Percentiles rank a stretch among this genome's conserved stretches.
These are phyloP conservation scores for Hydra vulgaris DNA, from an alignment of 30 jellyfish, hydroid and myxozoan genomes.

Conservation along the genomic window DNA sequence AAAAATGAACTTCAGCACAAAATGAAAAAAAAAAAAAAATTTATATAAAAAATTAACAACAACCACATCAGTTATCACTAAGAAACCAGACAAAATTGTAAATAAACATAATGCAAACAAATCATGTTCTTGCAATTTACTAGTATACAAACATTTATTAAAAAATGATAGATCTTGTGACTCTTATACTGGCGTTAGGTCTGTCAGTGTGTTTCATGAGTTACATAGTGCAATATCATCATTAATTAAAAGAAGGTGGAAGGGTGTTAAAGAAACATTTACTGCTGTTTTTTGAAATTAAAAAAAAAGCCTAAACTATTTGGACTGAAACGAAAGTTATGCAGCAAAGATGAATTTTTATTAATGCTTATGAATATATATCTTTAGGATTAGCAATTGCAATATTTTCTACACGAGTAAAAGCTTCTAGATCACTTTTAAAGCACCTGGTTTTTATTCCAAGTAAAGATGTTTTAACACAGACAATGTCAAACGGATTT, in stretches of 20 bases:
- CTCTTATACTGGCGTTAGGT: neutral
- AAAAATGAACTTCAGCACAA: neutral
- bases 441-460: conserved; percentile 11
- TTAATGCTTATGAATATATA: conserved; percentile 3
- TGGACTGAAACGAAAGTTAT: conserved; percentile 25
- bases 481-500: neutral
- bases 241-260: neutral
- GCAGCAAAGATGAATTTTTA: conserved; percentile 29
- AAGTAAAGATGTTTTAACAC: conserved; percentile 1
- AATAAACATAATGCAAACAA: neutral
- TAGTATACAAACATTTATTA: neutral
- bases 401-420: conserved; percentile 10
- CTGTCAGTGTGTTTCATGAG: neutral
- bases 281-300: neutral
- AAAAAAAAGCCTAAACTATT: conserved; percentile 16
- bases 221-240: neutral
- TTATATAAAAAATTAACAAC: neutral
- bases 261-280: neutral
- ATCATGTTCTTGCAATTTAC: neutral
- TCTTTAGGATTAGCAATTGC: conserved; percentile 8
- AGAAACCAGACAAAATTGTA: neutral
- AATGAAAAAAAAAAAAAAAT: too few relatives aligned
- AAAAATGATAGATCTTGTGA: neutral
- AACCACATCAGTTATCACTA: neutral
- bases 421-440: conserved; percentile 9